Percentiles rank a stretch among this genome's conserved stretches.
These are phyloP conservation scores for Acholoe squamosa DNA, from an alignment of 2,888 invertebrate genomes.

Conservation along the genomic window DNA sequence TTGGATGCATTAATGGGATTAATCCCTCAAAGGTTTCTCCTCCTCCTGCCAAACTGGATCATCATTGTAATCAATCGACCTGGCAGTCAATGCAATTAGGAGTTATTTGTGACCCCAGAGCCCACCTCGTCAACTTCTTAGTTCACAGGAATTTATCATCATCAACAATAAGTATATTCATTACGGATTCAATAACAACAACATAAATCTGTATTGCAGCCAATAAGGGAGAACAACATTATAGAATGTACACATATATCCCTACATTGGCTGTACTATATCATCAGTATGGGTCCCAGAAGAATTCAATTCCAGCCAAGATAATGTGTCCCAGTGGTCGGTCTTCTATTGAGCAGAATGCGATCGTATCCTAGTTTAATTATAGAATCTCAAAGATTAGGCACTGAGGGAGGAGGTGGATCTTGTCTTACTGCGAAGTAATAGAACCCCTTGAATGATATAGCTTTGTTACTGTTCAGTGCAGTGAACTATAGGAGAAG, in stretches of 20 bases:
- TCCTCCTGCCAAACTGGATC: background rate
- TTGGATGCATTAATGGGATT: conserved; percentile 9
- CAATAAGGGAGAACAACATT: too few relatives aligned
- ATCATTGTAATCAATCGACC: background rate
- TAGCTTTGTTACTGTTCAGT: conserved; percentile 6
- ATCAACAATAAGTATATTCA: too few relatives aligned
- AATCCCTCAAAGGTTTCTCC: background rate
- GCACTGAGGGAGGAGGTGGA: background rate
- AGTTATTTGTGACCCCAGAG: background rate
- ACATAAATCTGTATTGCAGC: too few relatives aligned
- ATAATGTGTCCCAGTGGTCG: too few relatives aligned
- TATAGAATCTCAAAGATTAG: conserved; percentile 29
- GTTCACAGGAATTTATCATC: too few relatives aligned
- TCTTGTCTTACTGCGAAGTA: background rate
- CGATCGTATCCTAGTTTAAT: conserved; percentile 27
- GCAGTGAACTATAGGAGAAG: background rate
- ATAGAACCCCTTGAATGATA: background rate
- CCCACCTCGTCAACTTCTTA: too few relatives aligned
- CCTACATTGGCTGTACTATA: too few relatives aligned
- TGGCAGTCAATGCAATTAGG: background rate
- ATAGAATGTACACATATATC: too few relatives aligned
- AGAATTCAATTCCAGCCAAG: too few relatives aligned
- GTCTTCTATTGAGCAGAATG: background rate
- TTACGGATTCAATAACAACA: too few relatives aligned
- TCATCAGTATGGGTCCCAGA: too few relatives aligned